Evolutionary conservation across 2,797 vertebrate species (phyloP).

Genomic region (Argya squamiceps): DNA sequence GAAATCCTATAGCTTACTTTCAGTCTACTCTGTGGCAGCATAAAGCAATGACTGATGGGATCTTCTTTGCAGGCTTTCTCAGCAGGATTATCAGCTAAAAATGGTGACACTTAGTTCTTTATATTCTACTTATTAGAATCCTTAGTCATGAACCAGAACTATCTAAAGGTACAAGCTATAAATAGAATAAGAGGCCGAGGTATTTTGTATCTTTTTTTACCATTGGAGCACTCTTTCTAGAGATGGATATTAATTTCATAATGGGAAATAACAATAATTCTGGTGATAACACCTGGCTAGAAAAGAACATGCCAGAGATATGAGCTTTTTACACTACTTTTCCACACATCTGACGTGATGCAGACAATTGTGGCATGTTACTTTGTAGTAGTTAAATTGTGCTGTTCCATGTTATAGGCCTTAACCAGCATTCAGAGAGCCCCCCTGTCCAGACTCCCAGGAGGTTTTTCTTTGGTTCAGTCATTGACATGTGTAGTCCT

Average conservation of each 20-base stretch:
- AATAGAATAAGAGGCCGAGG: neutral
- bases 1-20: constrained; percentile 38
- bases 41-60: constrained; percentile 45
- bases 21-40: neutral
- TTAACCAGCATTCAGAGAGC: constrained; percentile 18
- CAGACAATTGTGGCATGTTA: neutral
- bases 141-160: constrained; percentile 27
- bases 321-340: neutral
- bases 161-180: constrained; percentile 22
- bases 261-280: neutral
- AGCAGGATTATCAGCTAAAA: constrained; percentile 42
- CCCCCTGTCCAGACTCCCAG: constrained; percentile 82
- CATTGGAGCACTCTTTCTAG: neutral
- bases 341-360: neutral
- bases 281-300: neutral
- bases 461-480: constrained; percentile 90
- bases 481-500: constrained; percentile 66
- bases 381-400: neutral
- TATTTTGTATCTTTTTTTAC: neutral
- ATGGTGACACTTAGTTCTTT: constrained; percentile 6
- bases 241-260: neutral
- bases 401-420: constrained; percentile 23
- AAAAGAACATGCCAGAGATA: neutral
- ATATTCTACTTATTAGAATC: constrained; percentile 12
- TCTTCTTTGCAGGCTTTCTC: constrained; percentile 38